Evolutionary conservation across 2,888 invertebrate genomes (phyloP), one percentile per base, ranked within the genome.

Genomic region (Eueremaeus valkanovi): DNA sequence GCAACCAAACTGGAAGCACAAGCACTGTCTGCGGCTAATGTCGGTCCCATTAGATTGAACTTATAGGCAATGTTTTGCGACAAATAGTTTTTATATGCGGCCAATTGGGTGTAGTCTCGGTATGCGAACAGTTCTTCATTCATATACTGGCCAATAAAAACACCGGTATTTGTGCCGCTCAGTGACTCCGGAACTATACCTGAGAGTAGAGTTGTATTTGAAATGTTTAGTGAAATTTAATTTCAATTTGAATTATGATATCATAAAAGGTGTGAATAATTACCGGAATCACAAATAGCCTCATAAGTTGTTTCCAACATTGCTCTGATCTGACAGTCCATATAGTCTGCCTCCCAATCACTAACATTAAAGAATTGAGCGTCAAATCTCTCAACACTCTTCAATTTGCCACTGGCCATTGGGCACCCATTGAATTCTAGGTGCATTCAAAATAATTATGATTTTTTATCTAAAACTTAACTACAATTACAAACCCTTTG

Each of bases 1-100:
- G 95, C 97, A 83, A 92, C 89, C 83, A 97, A 85, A 78, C 95
- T 93, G 81, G 96, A 96, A 0, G 97, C 96, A 84, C 98, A 99
- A 9, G 98, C 98, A 1, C 97, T 97, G 85, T 99, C 98, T 66
- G 97, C 85, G 45, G 95, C 91, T 85, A 91, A 96, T 83, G 96
- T 96, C 18, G 75, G 77, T 82, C 87, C 95, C 82, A 88, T 90
- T 79, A 96, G 90, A 83, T 98, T 96, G 84, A 96, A 96, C 72
- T 93, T 90, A 86, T 90, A 97, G n/a, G 49, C 31, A 8, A 75
- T 40, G 6, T 6, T 75, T 40, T 27, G 31, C 9, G 36, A 51
- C 29, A 49, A 21, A 0, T 1, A 42, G 3, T 74, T 40, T 18
- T 33, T 49, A 36, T 74, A 75, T 3, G 3, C 51, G 6, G 70